These are phyloP conservation scores for Rhinopithecus roxellana DNA, from an alignment of 2,113 vertebrate genomes.

Conservation along the genomic window DNA sequence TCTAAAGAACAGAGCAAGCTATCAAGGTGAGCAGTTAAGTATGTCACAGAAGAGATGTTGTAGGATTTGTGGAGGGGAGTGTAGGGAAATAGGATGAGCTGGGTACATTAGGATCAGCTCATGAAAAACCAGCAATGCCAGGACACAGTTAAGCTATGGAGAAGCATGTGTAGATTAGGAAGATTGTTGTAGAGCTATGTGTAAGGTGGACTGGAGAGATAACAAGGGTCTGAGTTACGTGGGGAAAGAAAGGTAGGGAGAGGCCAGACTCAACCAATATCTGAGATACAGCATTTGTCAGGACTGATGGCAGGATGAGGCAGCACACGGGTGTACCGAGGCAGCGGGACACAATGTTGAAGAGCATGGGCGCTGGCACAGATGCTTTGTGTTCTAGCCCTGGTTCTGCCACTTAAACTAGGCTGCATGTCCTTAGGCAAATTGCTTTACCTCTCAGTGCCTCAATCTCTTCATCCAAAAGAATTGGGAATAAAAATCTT, in stretches of 20 bases:
- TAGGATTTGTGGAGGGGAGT: background rate
- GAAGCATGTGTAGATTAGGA: background rate
- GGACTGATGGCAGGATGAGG: background rate
- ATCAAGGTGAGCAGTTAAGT: background rate
- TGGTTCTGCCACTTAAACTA: background rate
- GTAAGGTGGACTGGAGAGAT: background rate
- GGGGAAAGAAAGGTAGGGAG: background rate
- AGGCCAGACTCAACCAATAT: background rate
- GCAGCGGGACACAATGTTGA: background rate
- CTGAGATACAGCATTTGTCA: background rate
- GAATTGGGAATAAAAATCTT: background rate
- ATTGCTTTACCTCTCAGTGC: background rate
- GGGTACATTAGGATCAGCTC: background rate
- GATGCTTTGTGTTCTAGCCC: background rate
- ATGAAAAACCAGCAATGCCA: background rate
- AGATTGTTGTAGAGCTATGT: background rate
- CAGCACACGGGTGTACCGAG: accelerated
- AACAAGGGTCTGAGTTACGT: background rate
- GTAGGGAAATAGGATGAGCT: background rate
- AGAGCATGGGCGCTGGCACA: background rate
- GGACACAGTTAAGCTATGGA: background rate
- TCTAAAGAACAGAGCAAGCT: background rate
- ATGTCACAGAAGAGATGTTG: background rate
- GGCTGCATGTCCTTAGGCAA: background rate
- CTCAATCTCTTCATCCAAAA: conserved; percentile 10